Evolutionary conservation across 2,113 vertebrate species (phyloP).

Genomic region (Verasper variegatus): DNA sequence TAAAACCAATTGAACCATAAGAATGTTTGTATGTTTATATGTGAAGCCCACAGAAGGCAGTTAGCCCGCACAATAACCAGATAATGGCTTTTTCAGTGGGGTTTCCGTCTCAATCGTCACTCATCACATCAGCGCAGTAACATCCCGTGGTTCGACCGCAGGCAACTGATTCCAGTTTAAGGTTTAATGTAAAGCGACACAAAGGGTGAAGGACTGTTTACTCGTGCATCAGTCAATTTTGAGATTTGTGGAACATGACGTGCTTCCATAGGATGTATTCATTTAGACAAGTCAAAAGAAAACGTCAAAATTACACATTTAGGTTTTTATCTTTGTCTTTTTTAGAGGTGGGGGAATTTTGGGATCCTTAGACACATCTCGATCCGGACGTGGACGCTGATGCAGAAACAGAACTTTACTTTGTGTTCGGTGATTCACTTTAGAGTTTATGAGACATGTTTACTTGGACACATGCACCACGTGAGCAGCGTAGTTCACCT

Average conservation of each 20-base stretch:
- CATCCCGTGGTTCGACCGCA: conserved; percentile 42
- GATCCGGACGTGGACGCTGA: too few species aligned
- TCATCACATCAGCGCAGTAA: conserved; percentile 23
- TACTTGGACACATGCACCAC: too few species aligned
- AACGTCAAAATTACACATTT: too few species aligned
- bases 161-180: conserved; percentile 5
- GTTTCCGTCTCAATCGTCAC: conserved; percentile 33
- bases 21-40: conserved; percentile 28
- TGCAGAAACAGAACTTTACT: too few species aligned
- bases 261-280: not conserved
- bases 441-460: too few species aligned
- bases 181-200: not conserved
- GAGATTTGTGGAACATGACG: not conserved
- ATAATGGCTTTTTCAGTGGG: conserved; percentile 42
- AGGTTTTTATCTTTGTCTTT: too few species aligned
- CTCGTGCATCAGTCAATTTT: too few species aligned
- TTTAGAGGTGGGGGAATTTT: too few species aligned
- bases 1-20: conserved; percentile 28
- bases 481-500: too few species aligned
- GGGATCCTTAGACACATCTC: too few species aligned
- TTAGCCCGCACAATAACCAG: conserved; percentile 37
- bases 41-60: conserved; percentile 29
- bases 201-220: not conserved
- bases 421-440: too few species aligned
- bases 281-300: too few species aligned